Conservation (phyloP, 1,140 invertebrate species). For the Drosophila novamexicana region DNA sequence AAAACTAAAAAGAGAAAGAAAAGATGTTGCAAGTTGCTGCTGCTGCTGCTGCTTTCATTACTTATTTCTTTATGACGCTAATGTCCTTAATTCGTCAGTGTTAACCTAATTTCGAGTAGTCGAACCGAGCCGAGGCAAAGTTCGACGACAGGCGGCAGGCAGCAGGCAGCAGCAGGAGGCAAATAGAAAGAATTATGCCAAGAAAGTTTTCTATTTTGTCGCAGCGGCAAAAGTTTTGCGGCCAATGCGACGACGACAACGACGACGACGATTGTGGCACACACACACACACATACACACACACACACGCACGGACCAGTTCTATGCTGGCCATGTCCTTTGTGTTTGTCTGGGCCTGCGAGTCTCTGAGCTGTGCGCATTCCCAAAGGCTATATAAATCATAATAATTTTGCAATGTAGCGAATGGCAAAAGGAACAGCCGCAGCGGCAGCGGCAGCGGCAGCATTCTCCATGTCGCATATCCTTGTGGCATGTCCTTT, state of each 20-base stretch:
- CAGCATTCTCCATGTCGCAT: slow-evolving; percentile 52
- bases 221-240: slow-evolving; percentile 78
- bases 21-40: slow-evolving; percentile 57
- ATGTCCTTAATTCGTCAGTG: slow-evolving; percentile 83
- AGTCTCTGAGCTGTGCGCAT: slow-evolving; percentile 56
- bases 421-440: slow-evolving; percentile 68
- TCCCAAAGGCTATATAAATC: slow-evolving; percentile 82
- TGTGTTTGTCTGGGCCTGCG: slow-evolving; percentile 59
- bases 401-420: slow-evolving; percentile 83
- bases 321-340: slow-evolving; percentile 66
- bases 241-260: slow-evolving; percentile 62
- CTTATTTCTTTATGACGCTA: slow-evolving; percentile 83
- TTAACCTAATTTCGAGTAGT: slow-evolving; percentile 77
- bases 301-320: slow-evolving; percentile 1
- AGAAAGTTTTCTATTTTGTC: slow-evolving; percentile 82
- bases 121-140: slow-evolving; percentile 50
- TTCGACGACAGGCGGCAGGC: slow-evolving; percentile 58
- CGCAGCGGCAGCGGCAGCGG: slow-evolving; percentile 2
- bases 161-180: slow-evolving; percentile 54
- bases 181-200: slow-evolving; percentile 83
- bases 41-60: slow-evolving; percentile 60
- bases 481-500: slow-evolving; percentile 82
- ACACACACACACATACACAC: slow-evolving; percentile 10
- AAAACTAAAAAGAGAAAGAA: slow-evolving; percentile 2
- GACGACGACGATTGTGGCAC: slow-evolving; percentile 37